Base-by-base conservation (phyloP, 2,797 vertebrate genomes). In the Hippocampus kuda region DNA sequence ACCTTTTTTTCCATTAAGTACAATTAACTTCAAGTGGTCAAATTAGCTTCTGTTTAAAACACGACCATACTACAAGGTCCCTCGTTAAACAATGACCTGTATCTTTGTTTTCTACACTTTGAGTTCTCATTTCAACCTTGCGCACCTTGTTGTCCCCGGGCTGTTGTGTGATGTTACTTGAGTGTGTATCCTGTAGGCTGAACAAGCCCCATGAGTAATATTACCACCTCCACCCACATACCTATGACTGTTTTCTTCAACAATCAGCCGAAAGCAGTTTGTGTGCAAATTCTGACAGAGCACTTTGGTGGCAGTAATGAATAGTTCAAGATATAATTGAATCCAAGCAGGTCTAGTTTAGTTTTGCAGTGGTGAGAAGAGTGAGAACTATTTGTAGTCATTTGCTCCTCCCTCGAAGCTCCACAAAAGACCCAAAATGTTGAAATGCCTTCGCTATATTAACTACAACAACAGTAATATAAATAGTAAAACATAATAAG, bases 81-180 rank as follows among this genome's bases (percentile, higher is more conserved):
- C 24, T 68, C 5, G 3, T 75, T 65, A 72, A 79, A 75, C 5
- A 3, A 7, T 48, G 54, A 73, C 66, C 54, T 53, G 18, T 66
- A 54, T 27, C 49, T 27, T 60, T 57, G 63, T 63, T 27, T 65
- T 38, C 60, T 15, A 11, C 72, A 67, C 44, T 42, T 70, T 69
- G 22, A 63, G 10, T 63, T 44, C 42, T 15, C 12, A 34, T 60
- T 72, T 72, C 73, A 53, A 61, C 15, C 38, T 53, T 49, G 67
- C 42, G 5, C 16, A 56, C 48, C 70, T 57, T 57, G 65, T 49
- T 12, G 11, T 64, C 64, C 53, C 6, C 13, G 5, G 66, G 59
- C 65, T 79, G 72, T 77, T 80, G 78, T 79, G 76, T 1, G 26
- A 68, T 22, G 44, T 62, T 72, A 67, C 73, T 46, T 70, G 73